Evolutionary conservation across 1,140 invertebrate species (phyloP).

Genomic region (Aphelinus certus): DNA sequence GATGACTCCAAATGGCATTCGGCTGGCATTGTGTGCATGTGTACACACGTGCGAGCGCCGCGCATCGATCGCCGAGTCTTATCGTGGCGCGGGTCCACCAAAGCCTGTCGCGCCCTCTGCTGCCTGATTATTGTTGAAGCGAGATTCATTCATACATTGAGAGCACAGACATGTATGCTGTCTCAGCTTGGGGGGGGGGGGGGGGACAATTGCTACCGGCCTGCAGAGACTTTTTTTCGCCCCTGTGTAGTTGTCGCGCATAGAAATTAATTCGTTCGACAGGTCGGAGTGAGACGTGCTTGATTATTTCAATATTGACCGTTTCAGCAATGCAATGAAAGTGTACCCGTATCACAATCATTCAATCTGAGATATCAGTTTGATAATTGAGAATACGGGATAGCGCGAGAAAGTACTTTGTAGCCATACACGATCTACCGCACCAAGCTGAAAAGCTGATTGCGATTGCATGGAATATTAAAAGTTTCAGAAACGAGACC

Average conservation of each 20-base stretch:
- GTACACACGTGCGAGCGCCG: constrained; percentile 14
- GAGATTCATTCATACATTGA: constrained; percentile 19
- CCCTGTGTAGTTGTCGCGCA: no score
- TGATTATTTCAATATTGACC: background rate
- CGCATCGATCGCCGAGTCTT: constrained; percentile 35
- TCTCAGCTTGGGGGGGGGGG: background rate
- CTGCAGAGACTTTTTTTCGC: background rate
- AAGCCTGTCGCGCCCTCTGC: background rate
- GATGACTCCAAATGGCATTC: constrained; percentile 64
- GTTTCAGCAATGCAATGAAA: background rate
- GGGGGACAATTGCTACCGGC: no score
- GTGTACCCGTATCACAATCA: no score
- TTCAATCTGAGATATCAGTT: no score
- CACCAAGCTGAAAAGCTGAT: no score
- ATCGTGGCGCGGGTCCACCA: constrained; percentile 2
- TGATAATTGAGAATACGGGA: no score
- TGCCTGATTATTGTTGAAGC: background rate
- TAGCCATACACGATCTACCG: no score
- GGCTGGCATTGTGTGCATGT: background rate
- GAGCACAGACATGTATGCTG: background rate
- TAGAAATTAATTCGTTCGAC: constrained; percentile 14
- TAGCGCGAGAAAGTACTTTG: no score
- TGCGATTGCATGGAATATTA: no score
- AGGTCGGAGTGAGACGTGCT: background rate
- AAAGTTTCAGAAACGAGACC: background rate